Percentiles rank a stretch among this genome's conserved stretches.
phyloP scores from a whole-genome alignment of 2,797 vertebrate species.

The Ispidina lecontei region DNA sequence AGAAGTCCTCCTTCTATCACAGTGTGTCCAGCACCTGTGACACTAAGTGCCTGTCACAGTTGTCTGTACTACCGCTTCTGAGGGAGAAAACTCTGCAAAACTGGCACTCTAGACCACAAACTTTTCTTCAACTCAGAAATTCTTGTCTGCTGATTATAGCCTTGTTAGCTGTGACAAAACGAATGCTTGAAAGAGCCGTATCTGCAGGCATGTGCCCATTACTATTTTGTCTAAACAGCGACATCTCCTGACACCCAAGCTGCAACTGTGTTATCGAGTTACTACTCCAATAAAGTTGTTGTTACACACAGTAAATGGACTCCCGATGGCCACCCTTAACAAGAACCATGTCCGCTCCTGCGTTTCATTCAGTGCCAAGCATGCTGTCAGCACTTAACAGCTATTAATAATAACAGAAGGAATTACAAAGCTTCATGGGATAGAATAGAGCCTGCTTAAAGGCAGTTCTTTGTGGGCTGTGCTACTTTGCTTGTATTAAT shows the following conservation, averaged over 20 bases:
- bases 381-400: constrained; percentile 69
- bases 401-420: constrained; percentile 68
- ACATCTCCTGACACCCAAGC: constrained; percentile 50
- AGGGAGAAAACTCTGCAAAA: not conserved
- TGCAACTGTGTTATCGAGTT: constrained; percentile 5
- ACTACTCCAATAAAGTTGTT: constrained; percentile 62
- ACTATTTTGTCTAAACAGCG: constrained; percentile 58
- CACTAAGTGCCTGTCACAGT: not conserved
- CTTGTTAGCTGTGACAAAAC: not conserved
- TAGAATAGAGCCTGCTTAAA: constrained; percentile 39
- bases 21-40: no score
- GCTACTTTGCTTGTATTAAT: constrained; percentile 12
- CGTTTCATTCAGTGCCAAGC: constrained; percentile 66
- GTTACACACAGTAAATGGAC: constrained; percentile 62
- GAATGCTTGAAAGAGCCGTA: not conserved
- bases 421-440: constrained; percentile 56
- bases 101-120: not conserved
- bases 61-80: not conserved
- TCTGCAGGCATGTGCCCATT: not conserved
- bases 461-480: not conserved
- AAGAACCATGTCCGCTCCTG: constrained; percentile 56
- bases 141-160: not conserved
- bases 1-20: not conserved
- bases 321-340: constrained; percentile 59
- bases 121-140: not conserved